phyloP scores from a whole-genome alignment of 2,888 invertebrate species.

The Lasioglossum marginatum region DNA sequence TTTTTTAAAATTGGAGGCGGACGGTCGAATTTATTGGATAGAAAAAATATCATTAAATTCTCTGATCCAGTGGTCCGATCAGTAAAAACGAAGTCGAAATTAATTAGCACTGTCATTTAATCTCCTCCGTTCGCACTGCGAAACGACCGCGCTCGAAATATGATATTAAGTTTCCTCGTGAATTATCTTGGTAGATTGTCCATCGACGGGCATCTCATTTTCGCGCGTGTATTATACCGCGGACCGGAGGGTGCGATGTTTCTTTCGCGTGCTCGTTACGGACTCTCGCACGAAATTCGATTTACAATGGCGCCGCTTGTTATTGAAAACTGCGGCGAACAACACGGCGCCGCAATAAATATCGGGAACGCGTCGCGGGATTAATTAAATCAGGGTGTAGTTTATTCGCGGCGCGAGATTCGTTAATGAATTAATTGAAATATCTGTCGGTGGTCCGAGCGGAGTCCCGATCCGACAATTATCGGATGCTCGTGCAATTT shows the following conservation, averaged over 20 bases:
- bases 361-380: slow-evolving; percentile 43
- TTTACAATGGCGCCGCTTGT: slow-evolving; percentile 40
- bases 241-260: neutral
- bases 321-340: slow-evolving; percentile 44
- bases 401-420: slow-evolving; percentile 52
- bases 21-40: neutral
- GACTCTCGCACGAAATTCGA: slow-evolving; percentile 37
- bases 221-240: neutral
- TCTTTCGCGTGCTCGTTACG: neutral
- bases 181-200: neutral
- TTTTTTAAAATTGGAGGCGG: neutral
- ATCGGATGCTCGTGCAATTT: slow-evolving; percentile 52
- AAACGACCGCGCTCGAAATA: neutral
- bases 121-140: neutral
- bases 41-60: neutral
- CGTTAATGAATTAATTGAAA: slow-evolving; percentile 63
- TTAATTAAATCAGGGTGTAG: slow-evolving; percentile 56
- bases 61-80: neutral
- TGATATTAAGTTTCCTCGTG: slow-evolving; percentile 22
- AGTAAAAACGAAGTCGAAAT: neutral
- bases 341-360: slow-evolving; percentile 46
- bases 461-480: slow-evolving; percentile 47
- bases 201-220: neutral
- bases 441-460: slow-evolving; percentile 28
- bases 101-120: slow-evolving; percentile 35